Conservation (phyloP, 2,797 vertebrate genomes). For the Anguilla obscura region DNA sequence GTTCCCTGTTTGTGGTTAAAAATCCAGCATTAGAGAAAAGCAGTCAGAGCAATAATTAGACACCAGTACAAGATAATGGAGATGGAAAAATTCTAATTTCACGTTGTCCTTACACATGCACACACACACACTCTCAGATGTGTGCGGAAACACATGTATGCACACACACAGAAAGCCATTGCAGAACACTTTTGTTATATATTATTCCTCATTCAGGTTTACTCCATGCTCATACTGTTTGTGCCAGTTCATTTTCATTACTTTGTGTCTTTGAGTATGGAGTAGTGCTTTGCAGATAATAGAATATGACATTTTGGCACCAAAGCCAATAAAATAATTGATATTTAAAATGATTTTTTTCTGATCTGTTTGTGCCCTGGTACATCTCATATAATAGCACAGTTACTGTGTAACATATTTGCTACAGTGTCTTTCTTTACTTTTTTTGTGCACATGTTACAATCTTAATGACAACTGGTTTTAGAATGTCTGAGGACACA, state of each 20-base stretch:
- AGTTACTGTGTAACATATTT: neutral
- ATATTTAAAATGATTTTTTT: neutral
- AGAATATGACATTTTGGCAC: neutral
- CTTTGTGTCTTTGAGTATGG: conserved; percentile 37
- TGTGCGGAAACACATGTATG: neutral
- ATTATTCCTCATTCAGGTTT: conserved; percentile 38
- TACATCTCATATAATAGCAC: neutral
- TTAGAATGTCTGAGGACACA: neutral
- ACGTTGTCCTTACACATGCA: neutral
- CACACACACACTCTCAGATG: neutral
- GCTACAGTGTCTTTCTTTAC: neutral
- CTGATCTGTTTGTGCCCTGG: neutral
- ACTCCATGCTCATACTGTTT: conserved; percentile 25
- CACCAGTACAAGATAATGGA: conserved; percentile 38
- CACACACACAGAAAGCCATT: conserved; percentile 34
- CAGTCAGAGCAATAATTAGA: conserved; percentile 51
- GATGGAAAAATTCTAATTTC: neutral
- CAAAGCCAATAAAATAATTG: neutral
- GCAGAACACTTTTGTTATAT: conserved; percentile 49
- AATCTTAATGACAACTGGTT: neutral
- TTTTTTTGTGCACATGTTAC: neutral
- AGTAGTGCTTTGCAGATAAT: conserved; percentile 37
- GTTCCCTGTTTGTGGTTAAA: conserved; percentile 33
- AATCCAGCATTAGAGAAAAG: conserved; percentile 21
- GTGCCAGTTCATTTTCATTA: conserved; percentile 41